Conservation (phyloP, 2,113 vertebrate genomes). For the Urocolius indicus region DNA sequence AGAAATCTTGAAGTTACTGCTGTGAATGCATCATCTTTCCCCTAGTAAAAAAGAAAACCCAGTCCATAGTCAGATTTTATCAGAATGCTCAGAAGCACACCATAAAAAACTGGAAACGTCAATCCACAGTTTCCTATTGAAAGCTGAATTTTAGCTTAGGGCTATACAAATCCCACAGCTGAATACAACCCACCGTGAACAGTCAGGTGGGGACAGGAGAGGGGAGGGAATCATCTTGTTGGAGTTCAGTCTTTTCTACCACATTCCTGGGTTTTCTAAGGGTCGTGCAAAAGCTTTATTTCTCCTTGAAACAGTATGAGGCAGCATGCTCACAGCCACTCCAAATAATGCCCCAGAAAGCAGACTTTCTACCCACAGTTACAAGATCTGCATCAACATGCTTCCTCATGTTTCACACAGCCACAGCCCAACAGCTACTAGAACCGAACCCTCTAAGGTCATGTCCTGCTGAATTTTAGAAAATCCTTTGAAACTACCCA, state of each 20-base stretch:
- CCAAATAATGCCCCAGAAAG: neutral
- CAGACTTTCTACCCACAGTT: neutral
- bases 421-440: neutral
- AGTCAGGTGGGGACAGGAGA: neutral
- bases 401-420: neutral
- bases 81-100: neutral
- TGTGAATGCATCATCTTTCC: slow-evolving; percentile 36
- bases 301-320: neutral
- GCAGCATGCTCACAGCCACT: neutral
- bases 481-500: slow-evolving; percentile 37
- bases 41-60: slow-evolving; percentile 64
- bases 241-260: neutral
- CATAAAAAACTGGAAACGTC: neutral
- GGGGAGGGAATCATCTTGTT: neutral
- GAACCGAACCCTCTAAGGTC: slow-evolving; percentile 21
- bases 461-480: neutral
- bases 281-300: neutral
- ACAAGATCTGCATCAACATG: neutral
- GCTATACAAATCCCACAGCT: neutral
- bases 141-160: neutral
- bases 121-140: neutral
- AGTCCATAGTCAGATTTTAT: slow-evolving; percentile 22
- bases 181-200: neutral
- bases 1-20: slow-evolving; percentile 20
- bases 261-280: neutral